Evolutionary conservation across 23 tunicate genomes (phyloP).

Genomic region (Ciona savignyi): DNA sequence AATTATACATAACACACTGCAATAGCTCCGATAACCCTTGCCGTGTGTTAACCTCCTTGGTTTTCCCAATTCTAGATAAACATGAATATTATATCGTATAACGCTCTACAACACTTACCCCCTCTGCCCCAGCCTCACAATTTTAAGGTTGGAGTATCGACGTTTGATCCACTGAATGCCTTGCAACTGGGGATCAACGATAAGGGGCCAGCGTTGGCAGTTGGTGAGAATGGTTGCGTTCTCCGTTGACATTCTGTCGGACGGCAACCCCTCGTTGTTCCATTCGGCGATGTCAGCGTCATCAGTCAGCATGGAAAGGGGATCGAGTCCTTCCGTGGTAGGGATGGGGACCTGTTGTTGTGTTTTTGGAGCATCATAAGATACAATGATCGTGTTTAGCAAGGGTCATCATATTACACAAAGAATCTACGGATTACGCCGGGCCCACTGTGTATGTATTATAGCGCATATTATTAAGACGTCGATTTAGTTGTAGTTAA

Average conservation of each 20-base stretch:
- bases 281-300: slow-evolving; percentile 95
- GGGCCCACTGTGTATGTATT: too few relatives aligned
- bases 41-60: too few relatives aligned
- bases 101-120: slow-evolving; percentile 80
- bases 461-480: too few relatives aligned
- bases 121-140: slow-evolving; percentile 89
- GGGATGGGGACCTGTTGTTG: slow-evolving; percentile 79
- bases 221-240: slow-evolving; percentile 96
- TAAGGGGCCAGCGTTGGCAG: slow-evolving; percentile 98
- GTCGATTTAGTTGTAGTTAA: too few relatives aligned
- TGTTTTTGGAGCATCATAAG: too few relatives aligned
- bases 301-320: slow-evolving; percentile 82
- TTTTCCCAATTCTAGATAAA: too few relatives aligned
- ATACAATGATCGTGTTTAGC: too few relatives aligned
- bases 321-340: slow-evolving; percentile 82
- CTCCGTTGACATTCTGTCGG: slow-evolving; percentile 97
- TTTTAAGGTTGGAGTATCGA: slow-evolving; percentile 52
- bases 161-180: slow-evolving; percentile 97
- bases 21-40: too few relatives aligned
- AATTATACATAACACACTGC: too few relatives aligned
- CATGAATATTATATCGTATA: too few relatives aligned
- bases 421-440: too few relatives aligned
- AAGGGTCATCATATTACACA: too few relatives aligned
- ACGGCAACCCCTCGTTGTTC: slow-evolving; percentile 98
- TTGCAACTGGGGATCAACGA: slow-evolving; percentile 96